Conservation (phyloP, 2,797 vertebrate species). For the Cottoperca gobio region DNA sequence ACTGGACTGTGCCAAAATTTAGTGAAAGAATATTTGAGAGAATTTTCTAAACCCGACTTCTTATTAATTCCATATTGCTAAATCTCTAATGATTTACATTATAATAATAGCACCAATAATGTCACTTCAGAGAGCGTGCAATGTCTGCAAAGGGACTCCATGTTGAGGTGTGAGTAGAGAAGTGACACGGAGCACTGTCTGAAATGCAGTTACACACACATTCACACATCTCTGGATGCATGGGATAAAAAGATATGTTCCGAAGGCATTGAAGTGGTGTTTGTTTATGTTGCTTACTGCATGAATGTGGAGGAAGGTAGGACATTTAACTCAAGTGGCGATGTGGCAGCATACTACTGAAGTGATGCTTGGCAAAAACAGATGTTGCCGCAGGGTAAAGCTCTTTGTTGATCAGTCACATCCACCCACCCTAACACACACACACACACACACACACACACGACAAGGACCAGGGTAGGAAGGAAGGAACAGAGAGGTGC, state of each 20-base stretch:
- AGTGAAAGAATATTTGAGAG: slow-evolving; percentile 41
- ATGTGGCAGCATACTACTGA: slow-evolving; percentile 75
- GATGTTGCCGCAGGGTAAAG: slow-evolving; percentile 89
- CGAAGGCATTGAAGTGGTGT: slow-evolving; percentile 42
- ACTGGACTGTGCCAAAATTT: slow-evolving; percentile 42
- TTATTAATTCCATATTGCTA: slow-evolving; percentile 30
- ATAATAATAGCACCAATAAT: slow-evolving; percentile 29
- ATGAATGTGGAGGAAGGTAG: slow-evolving; percentile 46
- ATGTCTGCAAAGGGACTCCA: slow-evolving; percentile 9
- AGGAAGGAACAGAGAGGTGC: slow-evolving; percentile 61
- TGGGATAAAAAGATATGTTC: slow-evolving; percentile 21
- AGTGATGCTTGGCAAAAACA: slow-evolving; percentile 86
- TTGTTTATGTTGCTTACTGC: slow-evolving; percentile 17
- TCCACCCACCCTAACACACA: slow-evolving; percentile 44
- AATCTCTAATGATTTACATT: slow-evolving; percentile 32
- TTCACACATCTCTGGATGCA: slow-evolving; percentile 5
- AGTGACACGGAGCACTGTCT: slow-evolving; percentile 8
- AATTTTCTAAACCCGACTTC: slow-evolving; percentile 23
- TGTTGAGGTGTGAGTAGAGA: slow-evolving; percentile 11
- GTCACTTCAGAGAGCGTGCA: slow-evolving; percentile 18
- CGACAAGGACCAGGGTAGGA: slow-evolving; percentile 47
- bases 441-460: slow-evolving; percentile 13
- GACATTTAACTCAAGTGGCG: slow-evolving; percentile 78
- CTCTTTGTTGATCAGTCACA: slow-evolving; percentile 81
- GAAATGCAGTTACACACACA: slow-evolving; percentile 12